Evolutionary conservation across 1,140 invertebrate species (phyloP).

Genomic region (Drosophila nikananu): DNA sequence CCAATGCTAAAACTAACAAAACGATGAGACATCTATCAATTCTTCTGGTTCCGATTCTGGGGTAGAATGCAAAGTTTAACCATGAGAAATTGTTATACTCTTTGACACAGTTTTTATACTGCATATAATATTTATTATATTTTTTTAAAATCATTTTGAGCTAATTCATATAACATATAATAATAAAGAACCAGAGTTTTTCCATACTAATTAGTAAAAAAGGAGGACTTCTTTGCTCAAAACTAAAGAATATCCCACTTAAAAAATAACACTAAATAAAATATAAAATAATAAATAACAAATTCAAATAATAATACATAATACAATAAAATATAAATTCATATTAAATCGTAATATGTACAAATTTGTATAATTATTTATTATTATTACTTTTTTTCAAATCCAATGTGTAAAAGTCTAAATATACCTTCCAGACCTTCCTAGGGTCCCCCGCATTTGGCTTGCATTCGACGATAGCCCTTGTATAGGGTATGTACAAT

Average conservation of each 20-base stretch:
- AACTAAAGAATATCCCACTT: not conserved
- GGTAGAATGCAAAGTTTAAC: constrained; percentile 1
- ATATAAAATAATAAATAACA: not conserved
- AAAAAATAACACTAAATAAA: not conserved
- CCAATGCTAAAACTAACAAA: not conserved
- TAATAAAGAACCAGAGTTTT: not conserved
- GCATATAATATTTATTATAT: no score
- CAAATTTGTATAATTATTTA: not conserved
- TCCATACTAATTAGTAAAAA: not conserved
- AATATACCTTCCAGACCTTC: no score
- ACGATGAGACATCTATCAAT: constrained; percentile 10
- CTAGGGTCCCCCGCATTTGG: not conserved
- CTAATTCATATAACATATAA: not conserved
- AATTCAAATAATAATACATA: not conserved
- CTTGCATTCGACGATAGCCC: not conserved
- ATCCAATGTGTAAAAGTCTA: not conserved
- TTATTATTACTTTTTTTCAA: not conserved
- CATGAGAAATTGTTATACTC: not conserved
- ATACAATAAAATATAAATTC: not conserved
- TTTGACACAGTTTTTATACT: not conserved
- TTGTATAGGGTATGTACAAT: not conserved
- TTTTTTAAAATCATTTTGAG: not conserved
- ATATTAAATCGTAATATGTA: not conserved
- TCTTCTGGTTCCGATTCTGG: not conserved
- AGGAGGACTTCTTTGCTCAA: not conserved